Percentiles rank a stretch among this genome's conserved stretches.
Evolutionary conservation across 2,113 vertebrate genomes (phyloP).

Genomic region (Perccottus glenii): DNA sequence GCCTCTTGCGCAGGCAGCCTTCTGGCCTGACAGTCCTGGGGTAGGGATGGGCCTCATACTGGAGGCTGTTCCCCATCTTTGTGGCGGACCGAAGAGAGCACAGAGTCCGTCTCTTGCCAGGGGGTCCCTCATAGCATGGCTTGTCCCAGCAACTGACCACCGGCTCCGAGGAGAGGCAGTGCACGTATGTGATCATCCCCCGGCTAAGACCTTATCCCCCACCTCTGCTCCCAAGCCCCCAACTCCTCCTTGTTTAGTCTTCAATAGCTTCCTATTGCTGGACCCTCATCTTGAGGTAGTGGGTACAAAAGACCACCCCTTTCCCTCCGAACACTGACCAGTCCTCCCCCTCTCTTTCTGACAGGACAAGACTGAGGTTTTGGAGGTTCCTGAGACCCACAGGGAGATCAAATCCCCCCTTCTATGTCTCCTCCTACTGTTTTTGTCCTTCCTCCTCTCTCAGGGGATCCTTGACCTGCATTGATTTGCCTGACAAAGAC

Average conservation of each 20-base stretch:
- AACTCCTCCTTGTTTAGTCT: slow-evolving; percentile 49
- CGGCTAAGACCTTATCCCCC: slow-evolving; percentile 54
- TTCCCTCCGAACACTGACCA: slow-evolving; percentile 37
- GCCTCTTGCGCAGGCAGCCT: slow-evolving; percentile 76
- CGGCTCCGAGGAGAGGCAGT: slow-evolving; percentile 79
- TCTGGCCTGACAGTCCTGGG: slow-evolving; percentile 48
- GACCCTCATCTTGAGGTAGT: slow-evolving; percentile 50
- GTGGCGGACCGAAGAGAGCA: slow-evolving; percentile 61
- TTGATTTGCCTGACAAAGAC: slow-evolving; percentile 79
- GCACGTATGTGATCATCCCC: slow-evolving; percentile 85
- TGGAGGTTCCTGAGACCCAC: slow-evolving; percentile 64
- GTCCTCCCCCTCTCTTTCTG: slow-evolving; percentile 43
- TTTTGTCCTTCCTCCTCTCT: slow-evolving; percentile 69
- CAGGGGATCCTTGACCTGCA: slow-evolving; percentile 71
- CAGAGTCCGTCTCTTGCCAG: slow-evolving; percentile 72
- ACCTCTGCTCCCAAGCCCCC: slow-evolving; percentile 28
- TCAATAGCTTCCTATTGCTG: slow-evolving; percentile 41
- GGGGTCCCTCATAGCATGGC: slow-evolving; percentile 80
- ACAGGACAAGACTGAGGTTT: slow-evolving; percentile 37
- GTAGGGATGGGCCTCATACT: slow-evolving; percentile 52
- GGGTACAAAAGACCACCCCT: slow-evolving; percentile 48
- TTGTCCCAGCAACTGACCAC: slow-evolving; percentile 82
- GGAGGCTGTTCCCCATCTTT: slow-evolving; percentile 83
- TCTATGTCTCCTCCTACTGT: slow-evolving; percentile 63
- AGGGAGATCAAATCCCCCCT: slow-evolving; percentile 58